Base-by-base conservation (phyloP, 2,888 invertebrate species). In the Melanchra persicariae region DNA sequence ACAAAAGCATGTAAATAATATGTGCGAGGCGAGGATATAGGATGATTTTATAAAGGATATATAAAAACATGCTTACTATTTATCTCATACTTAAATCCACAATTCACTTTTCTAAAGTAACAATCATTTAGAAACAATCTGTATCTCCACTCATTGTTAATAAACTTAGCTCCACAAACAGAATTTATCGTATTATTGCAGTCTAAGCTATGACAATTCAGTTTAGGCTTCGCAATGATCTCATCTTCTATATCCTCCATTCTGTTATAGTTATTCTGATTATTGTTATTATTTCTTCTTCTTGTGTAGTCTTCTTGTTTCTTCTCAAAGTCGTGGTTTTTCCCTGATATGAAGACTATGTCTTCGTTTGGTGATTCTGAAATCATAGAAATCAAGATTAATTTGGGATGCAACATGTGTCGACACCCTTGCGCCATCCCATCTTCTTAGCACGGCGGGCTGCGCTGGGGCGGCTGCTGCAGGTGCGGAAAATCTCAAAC, bases 1-100 rank as follows among this genome's bases (percentile, higher is more conserved):
- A n/a, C n/a, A n/a, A n/a, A n/a, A n/a, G n/a, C n/a, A n/a, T n/a
- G n/a, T n/a, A n/a, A n/a, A n/a, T n/a, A n/a, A n/a, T n/a, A n/a
- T n/a, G n/a, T n/a, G n/a, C n/a, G n/a, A n/a, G n/a, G n/a, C n/a
- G n/a, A n/a, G n/a, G n/a, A n/a, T n/a, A n/a, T n/a, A n/a, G n/a
- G n/a, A n/a, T n/a, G n/a, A n/a, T n/a, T n/a, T n/a, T n/a, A n/a
- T n/a, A n/a, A n/a, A n/a, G n/a, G n/a, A n/a, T n/a, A n/a, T n/a
- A n/a, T n/a, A n/a, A n/a, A n/a, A n/a, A n/a, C n/a, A n/a, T 73
- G 93, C 95, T 93, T 77, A 95, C 95, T 87, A 52, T 93, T 95
- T 1, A 77, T 60, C 2, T 87, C 87, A 74, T 92, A 87, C 47
- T 82, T 91, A 54, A 95, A 94, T 0, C 82, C 90, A 54, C 95